phyloP scores from a whole-genome alignment of 2,888 invertebrate genomes.

The Crocallis elinguaria region DNA sequence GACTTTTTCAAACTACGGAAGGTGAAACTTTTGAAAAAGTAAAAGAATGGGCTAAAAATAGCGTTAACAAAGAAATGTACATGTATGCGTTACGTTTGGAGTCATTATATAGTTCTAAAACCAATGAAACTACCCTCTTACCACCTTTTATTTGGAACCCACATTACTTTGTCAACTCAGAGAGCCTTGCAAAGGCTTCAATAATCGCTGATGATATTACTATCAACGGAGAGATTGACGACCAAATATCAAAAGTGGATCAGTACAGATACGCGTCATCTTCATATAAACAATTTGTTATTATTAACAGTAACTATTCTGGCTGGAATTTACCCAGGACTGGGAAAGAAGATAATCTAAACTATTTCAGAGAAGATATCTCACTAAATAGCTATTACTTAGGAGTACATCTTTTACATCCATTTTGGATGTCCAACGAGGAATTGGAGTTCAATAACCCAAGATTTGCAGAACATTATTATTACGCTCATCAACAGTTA shows the following conservation, averaged over 20 bases:
- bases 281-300: conserved; percentile 48
- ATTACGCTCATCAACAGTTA: conserved; percentile 68
- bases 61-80: conserved; percentile 79
- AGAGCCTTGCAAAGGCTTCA: conserved; percentile 69
- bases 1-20: conserved; percentile 66
- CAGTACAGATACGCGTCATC: conserved; percentile 44
- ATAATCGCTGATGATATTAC: conserved; percentile 52
- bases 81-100: conserved; percentile 75
- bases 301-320: conserved; percentile 73
- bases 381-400: conserved; percentile 85
- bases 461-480: conserved; percentile 70
- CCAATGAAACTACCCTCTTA: conserved; percentile 40
- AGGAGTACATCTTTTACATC: conserved; percentile 81
- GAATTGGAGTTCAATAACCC: conserved; percentile 66
- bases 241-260: conserved; percentile 43
- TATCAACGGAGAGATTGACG: conserved; percentile 36
- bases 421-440: conserved; percentile 84
- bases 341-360: conserved; percentile 78
- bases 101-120: conserved; percentile 64
- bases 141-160: conserved; percentile 81
- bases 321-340: conserved; percentile 80
- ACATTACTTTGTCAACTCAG: conserved; percentile 68
- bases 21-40: conserved; percentile 62
- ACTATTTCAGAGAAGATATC: conserved; percentile 87
- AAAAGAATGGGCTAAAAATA: conserved; percentile 63